A percentile compares a stretch with the other conserved stretches of the same genome.
These are phyloP conservation scores for Sthenelais limicola DNA, from an alignment of 2,888 invertebrate species.

Conservation along the genomic window DNA sequence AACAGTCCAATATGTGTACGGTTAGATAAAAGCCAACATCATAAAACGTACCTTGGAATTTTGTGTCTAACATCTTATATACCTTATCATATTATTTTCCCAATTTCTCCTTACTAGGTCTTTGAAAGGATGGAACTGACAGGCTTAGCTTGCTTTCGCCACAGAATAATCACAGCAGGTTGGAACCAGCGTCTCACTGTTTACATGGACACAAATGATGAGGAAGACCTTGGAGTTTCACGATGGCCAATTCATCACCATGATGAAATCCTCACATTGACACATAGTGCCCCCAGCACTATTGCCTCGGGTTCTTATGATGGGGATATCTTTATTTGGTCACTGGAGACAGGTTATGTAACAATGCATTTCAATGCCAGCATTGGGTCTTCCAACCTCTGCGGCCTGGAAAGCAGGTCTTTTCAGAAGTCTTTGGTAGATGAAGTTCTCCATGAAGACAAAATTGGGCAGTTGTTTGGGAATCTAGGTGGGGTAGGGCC, in stretches of 20 bases:
- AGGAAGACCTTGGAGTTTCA: slow-evolving; percentile 24
- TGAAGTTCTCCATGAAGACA: background rate
- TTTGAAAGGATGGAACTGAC: slow-evolving; percentile 72
- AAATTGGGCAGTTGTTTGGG: too few species aligned
- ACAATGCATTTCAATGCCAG: slow-evolving; percentile 14
- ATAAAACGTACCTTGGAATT: too few species aligned
- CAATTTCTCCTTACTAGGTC: too few species aligned
- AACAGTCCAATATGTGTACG: too few species aligned
- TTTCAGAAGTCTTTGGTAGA: background rate
- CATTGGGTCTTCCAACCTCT: background rate
- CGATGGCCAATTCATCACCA: slow-evolving; percentile 74
- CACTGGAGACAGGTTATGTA: slow-evolving; percentile 76
- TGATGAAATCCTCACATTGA: slow-evolving; percentile 83
- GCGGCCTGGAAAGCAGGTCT: too few species aligned
- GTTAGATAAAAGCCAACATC: too few species aligned
- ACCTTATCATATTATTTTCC: too few species aligned
- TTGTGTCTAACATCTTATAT: too few species aligned
- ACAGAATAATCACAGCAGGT: slow-evolving; percentile 82
- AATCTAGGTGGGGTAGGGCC: background rate
- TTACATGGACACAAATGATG: slow-evolving; percentile 44
- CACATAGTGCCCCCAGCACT: slow-evolving; percentile 71
- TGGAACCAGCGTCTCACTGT: slow-evolving; percentile 77
- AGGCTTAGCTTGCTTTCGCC: slow-evolving; percentile 74
- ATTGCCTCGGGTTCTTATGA: slow-evolving; percentile 79
- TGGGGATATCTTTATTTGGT: slow-evolving; percentile 87